Evolutionary conservation across 2,797 vertebrate species (phyloP), one percentile per base, ranked within the genome.

Genomic region (Scarus forsteni): DNA sequence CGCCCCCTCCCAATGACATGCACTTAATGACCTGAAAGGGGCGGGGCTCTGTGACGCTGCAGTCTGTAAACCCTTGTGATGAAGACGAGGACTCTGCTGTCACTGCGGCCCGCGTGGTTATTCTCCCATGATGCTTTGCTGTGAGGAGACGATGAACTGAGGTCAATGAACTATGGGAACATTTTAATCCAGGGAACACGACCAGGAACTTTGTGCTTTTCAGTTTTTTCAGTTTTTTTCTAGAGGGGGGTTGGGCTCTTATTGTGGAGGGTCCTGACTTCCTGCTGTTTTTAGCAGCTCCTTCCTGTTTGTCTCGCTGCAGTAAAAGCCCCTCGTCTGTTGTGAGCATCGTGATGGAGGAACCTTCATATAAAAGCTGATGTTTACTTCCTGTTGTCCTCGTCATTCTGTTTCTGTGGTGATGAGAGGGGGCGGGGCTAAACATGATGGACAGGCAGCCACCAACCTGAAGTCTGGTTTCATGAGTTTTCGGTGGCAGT

Each of bases 281-380:
- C 61, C 79, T 88, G 84, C 84, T 86, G 75, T 75, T 88, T 89
- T 87, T 77, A 89, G 78, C 83, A 78, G 78, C 73, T 80, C 40
- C 61, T 83, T 86, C 73, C 61, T 84, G 79, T 86, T 80, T 80
- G 73, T 80, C 70, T 40, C 59, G 6, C 72, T 83, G 80, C 88
- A 86, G 86, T 85, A 83, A 88, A 85, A 80, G 51, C 35, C 58
- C 36, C 46, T 61, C 36, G 10, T 77, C 57, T 76, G 56, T 73
- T 69, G 40, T 68, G 50, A 48, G 60, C 60, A 45, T 80, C 69
- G 65, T 79, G 45, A 76, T 52, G 75, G 60, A 63, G 56, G 38
- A 83, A 63, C 44, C 49, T 77, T 83, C 51, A 68, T 78, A 85
- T 73, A 80, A 84, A 86, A 64, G 43, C 52, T 34, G 54, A 56